A percentile compares a stretch with the other conserved stretches of the same genome.
These are phyloP conservation scores for Phrynosoma platyrhinos DNA, from an alignment of 2,113 vertebrate genomes.

Conservation along the genomic window DNA sequence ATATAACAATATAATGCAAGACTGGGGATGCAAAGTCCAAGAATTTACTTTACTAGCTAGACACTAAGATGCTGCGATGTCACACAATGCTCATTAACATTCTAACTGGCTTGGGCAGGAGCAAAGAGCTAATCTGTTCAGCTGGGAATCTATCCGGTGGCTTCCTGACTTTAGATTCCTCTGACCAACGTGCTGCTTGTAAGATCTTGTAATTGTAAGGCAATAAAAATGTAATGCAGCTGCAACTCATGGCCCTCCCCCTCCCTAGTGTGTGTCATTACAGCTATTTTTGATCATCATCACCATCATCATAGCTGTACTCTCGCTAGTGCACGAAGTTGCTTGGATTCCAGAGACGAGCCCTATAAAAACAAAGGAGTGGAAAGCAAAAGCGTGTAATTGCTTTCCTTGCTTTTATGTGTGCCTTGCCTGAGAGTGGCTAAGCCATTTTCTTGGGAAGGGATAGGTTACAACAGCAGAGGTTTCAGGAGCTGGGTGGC, in stretches of 20 bases:
- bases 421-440: constrained; percentile 44
- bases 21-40: too few relatives aligned
- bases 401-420: constrained; percentile 61
- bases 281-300: constrained; percentile 40
- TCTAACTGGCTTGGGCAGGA: not conserved
- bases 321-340: constrained; percentile 46
- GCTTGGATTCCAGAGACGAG: constrained; percentile 50
- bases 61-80: not conserved
- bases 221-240: not conserved
- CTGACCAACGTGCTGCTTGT: not conserved
- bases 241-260: not conserved
- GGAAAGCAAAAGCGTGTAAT: constrained; percentile 63
- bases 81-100: not conserved
- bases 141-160: not conserved
- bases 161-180: not conserved
- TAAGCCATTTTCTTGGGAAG: constrained; percentile 35
- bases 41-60: too few relatives aligned
- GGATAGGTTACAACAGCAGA: not conserved
- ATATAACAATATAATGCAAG: too few relatives aligned
- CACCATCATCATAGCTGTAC: not conserved
- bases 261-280: constrained; percentile 33
- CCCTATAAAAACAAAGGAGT: constrained; percentile 52
- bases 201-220: constrained; percentile 12
- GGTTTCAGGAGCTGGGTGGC: constrained; percentile 24
- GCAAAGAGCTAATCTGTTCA: not conserved